Evolutionary conservation across 37 sponge, comb jelly and placozoan genomes (phyloP), one percentile per base, ranked within the genome.

Genomic region (Hexactinellida sp.): DNA sequence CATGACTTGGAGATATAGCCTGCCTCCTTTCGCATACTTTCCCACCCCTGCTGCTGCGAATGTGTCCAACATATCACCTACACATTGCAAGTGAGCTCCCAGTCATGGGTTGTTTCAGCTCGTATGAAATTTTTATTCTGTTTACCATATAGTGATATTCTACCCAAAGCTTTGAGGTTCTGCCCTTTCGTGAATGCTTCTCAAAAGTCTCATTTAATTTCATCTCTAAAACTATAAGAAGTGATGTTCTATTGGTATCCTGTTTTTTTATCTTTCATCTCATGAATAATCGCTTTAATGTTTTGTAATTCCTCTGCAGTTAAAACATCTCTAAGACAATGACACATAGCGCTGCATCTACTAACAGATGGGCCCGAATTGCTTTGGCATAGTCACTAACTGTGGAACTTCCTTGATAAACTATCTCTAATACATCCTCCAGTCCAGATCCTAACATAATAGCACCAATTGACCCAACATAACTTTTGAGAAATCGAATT

Each of bases 1-100:
- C 88, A 88, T 85, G 28, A 37, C 76, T 71, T 84, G 85, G 85
- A 88, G 55, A 54, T 88, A 88, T 19, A 88, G 85, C 37, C 85
- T 35, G 1, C 85, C 5, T 51, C 85, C 41, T 54, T 88, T 85
- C 36, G 85, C 85, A 34, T 88, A 88, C 38, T 85, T 24, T 37
- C 84, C 84, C 41, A 84, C 84, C 84, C 88, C 9, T 47, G 52
- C 52, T 47, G 16, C 52, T 47, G 16, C 52, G 52, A 47, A 47
- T 47, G 52, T 47, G 16, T 47, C 52, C 52, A 47, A 47, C 52
- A n/a, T n/a, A 16, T 47, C 16, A 47, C 52, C 52, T 47, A 47
- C 52, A 47, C 52, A 47, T 47, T 47, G 16, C 52, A 47, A 19
- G 52, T 47, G 52, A 47, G 52, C 52, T 47, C 52, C 52, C 52